Base-by-base conservation (phyloP, 2,797 vertebrate species). In the Pogoniulus pusillus region DNA sequence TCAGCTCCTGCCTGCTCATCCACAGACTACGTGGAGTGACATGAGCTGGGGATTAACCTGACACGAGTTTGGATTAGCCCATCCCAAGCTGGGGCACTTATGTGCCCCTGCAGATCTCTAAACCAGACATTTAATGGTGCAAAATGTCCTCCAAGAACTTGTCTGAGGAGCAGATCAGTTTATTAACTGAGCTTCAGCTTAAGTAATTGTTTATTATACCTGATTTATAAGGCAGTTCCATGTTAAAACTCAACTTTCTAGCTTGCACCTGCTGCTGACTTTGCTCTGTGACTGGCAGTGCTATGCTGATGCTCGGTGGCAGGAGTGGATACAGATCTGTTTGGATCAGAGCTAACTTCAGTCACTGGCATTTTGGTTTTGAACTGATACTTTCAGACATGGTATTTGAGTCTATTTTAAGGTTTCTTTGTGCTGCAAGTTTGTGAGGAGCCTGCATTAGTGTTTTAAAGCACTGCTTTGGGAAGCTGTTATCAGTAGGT, bases 401-500 rank as follows among this genome's bases (percentile, higher is more conserved):
- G 74, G 80, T 83, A 59, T 45, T 91, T 39, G 62, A 63, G 41
- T 65, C 62, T 78, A 24, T 60, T 89, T 92, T 94, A 73, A 81
- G 63, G 22, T 58, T 57, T 73, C 24, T 68, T 85, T 71, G 29
- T 19, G 29, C 59, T 74, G 4, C 19, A n/a, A 81, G 92, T 77
- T 73, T 77, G 58, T 77, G 79, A 84, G 39, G 20, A 80, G 68
- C 77, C 26, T 14, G 72, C 49, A 37, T 87, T 77, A 82, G 34
- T 85, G 63, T 72, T 95, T 91, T 88, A 39, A 80, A 93, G 85
- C 39, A 8, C 64, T 84, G 74, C 79, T 93, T 62, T 85, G 53
- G 80, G 87, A 95, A 53, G 68, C 79, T 89, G 41, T 89, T 94
- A 92, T 59, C 66, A 62, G 80, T 68, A 37, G 72, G 51, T 95